Evolutionary conservation across 1,140 invertebrate genomes (phyloP).

Genomic region (Portunus trituberculatus): DNA sequence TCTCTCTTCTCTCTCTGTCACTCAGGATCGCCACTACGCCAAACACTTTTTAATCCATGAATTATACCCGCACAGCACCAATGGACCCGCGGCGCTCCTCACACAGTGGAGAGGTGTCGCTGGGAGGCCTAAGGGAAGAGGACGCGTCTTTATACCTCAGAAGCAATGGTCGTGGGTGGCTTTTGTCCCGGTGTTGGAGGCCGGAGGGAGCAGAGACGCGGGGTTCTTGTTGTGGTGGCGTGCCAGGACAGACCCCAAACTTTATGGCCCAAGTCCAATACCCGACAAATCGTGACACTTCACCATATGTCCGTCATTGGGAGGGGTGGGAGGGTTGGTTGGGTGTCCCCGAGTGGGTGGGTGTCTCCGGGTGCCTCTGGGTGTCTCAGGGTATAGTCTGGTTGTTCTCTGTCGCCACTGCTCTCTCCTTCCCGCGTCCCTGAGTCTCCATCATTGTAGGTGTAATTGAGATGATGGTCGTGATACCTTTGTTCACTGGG

Average conservation of each 20-base stretch:
- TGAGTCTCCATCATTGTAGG: neutral
- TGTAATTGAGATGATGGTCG: neutral
- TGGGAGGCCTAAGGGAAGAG: constrained; percentile 21
- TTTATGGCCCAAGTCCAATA: constrained; percentile 46
- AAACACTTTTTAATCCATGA: constrained; percentile 49
- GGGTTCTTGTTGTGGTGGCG: constrained; percentile 39
- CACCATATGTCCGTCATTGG: neutral
- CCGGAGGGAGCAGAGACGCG: constrained; percentile 14
- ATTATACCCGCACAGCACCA: constrained; percentile 31
- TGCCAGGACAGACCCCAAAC: neutral
- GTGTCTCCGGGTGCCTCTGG: too few species aligned
- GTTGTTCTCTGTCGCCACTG: neutral
- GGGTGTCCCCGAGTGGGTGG: neutral
- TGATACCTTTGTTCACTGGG: neutral
- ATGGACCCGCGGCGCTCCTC: constrained; percentile 47
- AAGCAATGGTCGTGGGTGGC: constrained; percentile 45
- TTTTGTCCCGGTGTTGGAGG: constrained; percentile 42
- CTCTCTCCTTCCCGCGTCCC: neutral
- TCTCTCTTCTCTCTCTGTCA: neutral
- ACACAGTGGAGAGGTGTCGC: constrained; percentile 26
- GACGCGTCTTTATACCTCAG: constrained; percentile 32
- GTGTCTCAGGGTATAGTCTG: too few species aligned
- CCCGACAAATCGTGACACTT: constrained; percentile 43
- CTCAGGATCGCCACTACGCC: neutral
- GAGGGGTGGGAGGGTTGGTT: neutral